Evolutionary conservation across 2,113 vertebrate species (phyloP), one percentile per base, ranked within the genome.

Genomic region (Strigops habroptila): DNA sequence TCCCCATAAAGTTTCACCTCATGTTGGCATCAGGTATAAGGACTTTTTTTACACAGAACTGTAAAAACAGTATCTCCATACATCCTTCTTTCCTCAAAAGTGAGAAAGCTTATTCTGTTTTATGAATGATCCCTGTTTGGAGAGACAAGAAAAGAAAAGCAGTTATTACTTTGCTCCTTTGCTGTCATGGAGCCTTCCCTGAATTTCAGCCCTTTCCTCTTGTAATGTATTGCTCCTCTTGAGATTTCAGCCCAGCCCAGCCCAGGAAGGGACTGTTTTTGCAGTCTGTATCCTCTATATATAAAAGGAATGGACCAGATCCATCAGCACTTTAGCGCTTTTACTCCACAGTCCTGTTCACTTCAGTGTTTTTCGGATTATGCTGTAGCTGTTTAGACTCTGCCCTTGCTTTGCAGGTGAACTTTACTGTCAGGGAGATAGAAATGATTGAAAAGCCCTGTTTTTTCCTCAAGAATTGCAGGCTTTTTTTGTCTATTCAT

Each of bases 301-400:
- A 60, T 87, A 83, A 93, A 73, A 87, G 39, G 49, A 88, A 94
- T 77, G 74, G 70, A 73, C 48, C 28, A 60, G 82, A 96, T 91
- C 73, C 92, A 88, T 86, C 84, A 82, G 75, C 62, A 75, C 83
- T 96, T 87, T 35, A 76, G 55, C 39, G 62, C 44, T 80, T 77
- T 91, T 82, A 90, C 44, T 86, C 52, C 57, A 10, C 25, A 86
- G 48, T 67, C 67, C 74, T 41, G 44, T 27, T 81, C 49, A 87
- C 41, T 74, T 87, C 74, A 69, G 51, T 94, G 64, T 52, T 93
- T 97, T 95, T 49, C 22, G 60, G 96, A 97, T 96, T 94, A 93
- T 71, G 21, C 74, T 92, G 65, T 65, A 68, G 65, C n/a, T 97
- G 71, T 87, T 96, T 91, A 94, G 87, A 94, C 23, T 35, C 27